Conservation (phyloP, 2,797 vertebrate species). For the Siniperca scherzeri region DNA sequence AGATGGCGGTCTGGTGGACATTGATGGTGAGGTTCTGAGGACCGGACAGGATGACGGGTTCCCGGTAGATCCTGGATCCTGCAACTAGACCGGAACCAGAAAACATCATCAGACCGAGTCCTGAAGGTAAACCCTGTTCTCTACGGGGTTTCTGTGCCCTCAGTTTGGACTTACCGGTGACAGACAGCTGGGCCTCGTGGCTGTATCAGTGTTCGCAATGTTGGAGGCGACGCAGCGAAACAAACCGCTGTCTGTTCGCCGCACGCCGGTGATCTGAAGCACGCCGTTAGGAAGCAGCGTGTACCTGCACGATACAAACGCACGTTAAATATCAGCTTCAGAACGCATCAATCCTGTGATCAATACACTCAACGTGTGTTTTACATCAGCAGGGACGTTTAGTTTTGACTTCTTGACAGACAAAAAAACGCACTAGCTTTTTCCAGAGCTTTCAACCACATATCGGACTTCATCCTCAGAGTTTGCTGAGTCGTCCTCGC, state of each 20-base stretch:
- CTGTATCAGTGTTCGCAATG: conserved; percentile 84
- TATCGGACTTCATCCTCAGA: too few species aligned
- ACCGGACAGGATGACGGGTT: conserved; percentile 86
- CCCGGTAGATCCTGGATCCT: conserved; percentile 77
- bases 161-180: conserved; percentile 70
- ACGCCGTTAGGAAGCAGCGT: conserved; percentile 84
- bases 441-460: too few species aligned
- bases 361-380: too few species aligned
- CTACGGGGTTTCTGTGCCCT: neutral
- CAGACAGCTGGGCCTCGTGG: conserved; percentile 79
- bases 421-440: too few species aligned
- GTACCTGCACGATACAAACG: conserved; percentile 73
- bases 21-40: conserved; percentile 88
- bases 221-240: conserved; percentile 82
- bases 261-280: conserved; percentile 81
- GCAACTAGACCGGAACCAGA: conserved; percentile 55
- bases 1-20: conserved; percentile 82
- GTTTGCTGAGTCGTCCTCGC: too few species aligned
- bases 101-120: neutral
- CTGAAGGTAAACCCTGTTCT: neutral
- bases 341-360: too few species aligned
- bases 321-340: neutral
- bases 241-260: conserved; percentile 71
- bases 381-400: too few species aligned
- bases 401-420: too few species aligned